Percentiles rank a stretch among this genome's conserved stretches.
These are phyloP conservation scores for Pecten maximus DNA, from an alignment of 2,888 invertebrate genomes.

Conservation along the genomic window DNA sequence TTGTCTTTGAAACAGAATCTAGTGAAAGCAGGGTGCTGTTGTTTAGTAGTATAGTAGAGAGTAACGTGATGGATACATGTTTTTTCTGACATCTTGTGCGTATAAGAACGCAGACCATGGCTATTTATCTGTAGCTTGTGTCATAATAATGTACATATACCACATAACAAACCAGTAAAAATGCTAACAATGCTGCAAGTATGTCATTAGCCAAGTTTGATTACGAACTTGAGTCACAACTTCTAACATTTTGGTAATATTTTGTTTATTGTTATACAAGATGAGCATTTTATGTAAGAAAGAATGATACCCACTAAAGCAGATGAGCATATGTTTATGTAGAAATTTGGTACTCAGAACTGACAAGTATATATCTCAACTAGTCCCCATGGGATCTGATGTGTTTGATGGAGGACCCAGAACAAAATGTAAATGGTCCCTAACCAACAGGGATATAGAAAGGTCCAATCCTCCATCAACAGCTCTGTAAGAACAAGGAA, in stretches of 20 bases:
- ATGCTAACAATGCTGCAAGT: not conserved
- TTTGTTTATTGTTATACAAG: conserved; percentile 30
- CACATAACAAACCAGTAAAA: not conserved
- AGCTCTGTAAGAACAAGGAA: not conserved
- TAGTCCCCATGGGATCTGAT: not conserved
- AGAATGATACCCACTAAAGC: not conserved
- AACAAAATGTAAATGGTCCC: not conserved
- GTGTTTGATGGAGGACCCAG: conserved; percentile 6
- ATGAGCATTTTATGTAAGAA: not conserved
- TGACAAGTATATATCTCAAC: not conserved
- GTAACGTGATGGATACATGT: not conserved
- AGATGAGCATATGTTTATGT: not conserved
- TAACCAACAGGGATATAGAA: not conserved
- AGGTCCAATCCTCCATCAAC: not conserved
- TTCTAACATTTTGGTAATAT: conserved; percentile 1
- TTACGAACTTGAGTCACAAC: not conserved
- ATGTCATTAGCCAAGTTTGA: not conserved
- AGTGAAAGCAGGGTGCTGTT: not conserved
- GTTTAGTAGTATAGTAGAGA: no score
- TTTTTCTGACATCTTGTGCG: not conserved
- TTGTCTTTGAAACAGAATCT: not conserved
- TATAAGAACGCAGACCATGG: not conserved
- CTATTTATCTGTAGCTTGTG: not conserved
- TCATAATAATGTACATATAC: not conserved
- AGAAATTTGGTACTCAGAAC: not conserved